These are phyloP conservation scores for Thinocorus orbignyianus DNA, from an alignment of 2,113 vertebrate species.

Conservation along the genomic window DNA sequence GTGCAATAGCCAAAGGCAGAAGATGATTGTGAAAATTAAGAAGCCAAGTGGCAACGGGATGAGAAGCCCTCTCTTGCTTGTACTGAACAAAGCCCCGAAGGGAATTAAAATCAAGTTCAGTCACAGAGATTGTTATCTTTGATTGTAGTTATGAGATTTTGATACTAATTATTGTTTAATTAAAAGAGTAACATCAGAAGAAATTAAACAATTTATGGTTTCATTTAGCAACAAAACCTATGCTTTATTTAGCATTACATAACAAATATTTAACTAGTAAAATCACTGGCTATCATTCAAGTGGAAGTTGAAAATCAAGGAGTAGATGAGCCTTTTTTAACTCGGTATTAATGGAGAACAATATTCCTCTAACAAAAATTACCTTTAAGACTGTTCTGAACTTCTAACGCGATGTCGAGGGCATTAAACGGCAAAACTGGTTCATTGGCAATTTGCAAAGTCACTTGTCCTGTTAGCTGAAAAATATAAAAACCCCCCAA, in stretches of 20 bases:
- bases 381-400: slow-evolving; percentile 95
- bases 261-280: not conserved
- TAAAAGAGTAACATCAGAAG: slow-evolving; percentile 40
- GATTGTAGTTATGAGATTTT: slow-evolving; percentile 19
- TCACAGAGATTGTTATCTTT: slow-evolving; percentile 17
- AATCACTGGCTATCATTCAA: not conserved
- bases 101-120: slow-evolving; percentile 31
- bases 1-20: slow-evolving; percentile 67
- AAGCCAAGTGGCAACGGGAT: slow-evolving; percentile 37
- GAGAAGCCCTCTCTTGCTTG: slow-evolving; percentile 24
- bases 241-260: not conserved
- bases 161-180: slow-evolving; percentile 34
- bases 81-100: not conserved
- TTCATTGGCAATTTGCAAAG: slow-evolving; percentile 85
- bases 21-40: slow-evolving; percentile 63
- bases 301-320: not conserved
- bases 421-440: slow-evolving; percentile 91
- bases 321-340: not conserved
- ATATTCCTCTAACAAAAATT: slow-evolving; percentile 55
- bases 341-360: not conserved
- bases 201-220: slow-evolving; percentile 6
- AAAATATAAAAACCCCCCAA: slow-evolving; percentile 55
- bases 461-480: slow-evolving; percentile 90
- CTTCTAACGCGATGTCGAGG: slow-evolving; percentile 89
- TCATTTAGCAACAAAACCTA: not conserved